phyloP scores from a whole-genome alignment of 2,888 invertebrate species.

The Rugalucina vietnamica region DNA sequence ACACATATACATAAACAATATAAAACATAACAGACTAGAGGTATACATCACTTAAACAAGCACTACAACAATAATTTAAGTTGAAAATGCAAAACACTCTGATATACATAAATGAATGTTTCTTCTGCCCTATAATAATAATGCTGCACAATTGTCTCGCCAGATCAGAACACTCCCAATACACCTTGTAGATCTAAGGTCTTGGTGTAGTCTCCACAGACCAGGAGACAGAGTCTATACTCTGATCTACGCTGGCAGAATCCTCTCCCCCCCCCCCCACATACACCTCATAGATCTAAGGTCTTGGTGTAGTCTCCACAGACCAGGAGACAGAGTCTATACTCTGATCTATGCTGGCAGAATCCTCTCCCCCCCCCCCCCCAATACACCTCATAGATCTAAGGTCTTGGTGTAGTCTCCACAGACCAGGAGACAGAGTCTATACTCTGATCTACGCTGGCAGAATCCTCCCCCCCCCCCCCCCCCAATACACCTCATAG shows the following conservation, averaged over 20 bases:
- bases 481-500: background rate
- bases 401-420: slow-evolving; percentile 22
- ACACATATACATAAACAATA: too few relatives aligned
- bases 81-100: too few relatives aligned
- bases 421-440: slow-evolving; percentile 68
- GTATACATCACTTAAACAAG: too few relatives aligned
- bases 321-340: slow-evolving; percentile 68
- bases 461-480: slow-evolving; percentile 68
- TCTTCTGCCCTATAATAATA: too few relatives aligned
- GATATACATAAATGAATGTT: too few relatives aligned
- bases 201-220: slow-evolving; percentile 45
- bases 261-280: too few relatives aligned
- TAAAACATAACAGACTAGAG: too few relatives aligned
- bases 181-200: background rate
- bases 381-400: background rate
- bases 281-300: background rate
- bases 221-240: slow-evolving; percentile 66
- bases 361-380: slow-evolving; percentile 73
- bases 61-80: too few relatives aligned
- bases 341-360: slow-evolving; percentile 65
- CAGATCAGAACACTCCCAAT: too few relatives aligned
- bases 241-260: slow-evolving; percentile 64
- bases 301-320: slow-evolving; percentile 27
- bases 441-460: slow-evolving; percentile 65
- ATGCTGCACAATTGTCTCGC: too few relatives aligned